A percentile compares a stretch with the other conserved stretches of the same genome.
Evolutionary conservation across 1,140 invertebrate species (phyloP).

Genomic region (Adelges cooleyi): DNA sequence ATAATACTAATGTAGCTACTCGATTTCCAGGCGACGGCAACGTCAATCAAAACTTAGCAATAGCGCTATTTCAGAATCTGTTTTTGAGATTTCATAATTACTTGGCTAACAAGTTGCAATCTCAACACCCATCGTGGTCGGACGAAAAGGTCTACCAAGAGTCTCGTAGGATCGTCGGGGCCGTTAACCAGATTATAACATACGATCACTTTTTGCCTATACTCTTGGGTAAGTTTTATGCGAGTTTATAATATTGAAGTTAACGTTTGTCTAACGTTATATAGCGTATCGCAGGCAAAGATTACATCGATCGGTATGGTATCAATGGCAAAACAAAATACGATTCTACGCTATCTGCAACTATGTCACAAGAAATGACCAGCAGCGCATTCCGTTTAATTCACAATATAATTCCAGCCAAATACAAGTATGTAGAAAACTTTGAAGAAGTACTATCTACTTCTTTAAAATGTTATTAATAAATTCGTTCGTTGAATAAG

Average conservation of each 20-base stretch:
- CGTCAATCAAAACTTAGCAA: conserved; percentile 66
- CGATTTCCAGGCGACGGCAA: conserved; percentile 56
- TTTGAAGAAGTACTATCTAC: no score
- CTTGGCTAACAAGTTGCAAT: conserved; percentile 49
- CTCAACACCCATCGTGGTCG: conserved; percentile 67
- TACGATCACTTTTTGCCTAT: conserved; percentile 80
- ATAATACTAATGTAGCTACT: no score
- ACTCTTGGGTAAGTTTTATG: conserved; percentile 49
- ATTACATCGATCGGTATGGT: not conserved
- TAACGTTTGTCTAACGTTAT: not conserved
- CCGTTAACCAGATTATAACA: conserved; percentile 74
- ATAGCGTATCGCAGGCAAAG: not conserved
- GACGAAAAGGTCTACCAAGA: conserved; percentile 75
- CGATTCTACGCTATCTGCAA: not conserved
- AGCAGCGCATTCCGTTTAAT: conserved; percentile 1
- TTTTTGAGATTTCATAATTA: conserved; percentile 75
- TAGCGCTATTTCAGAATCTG: conserved; percentile 70
- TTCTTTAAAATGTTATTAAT: no score
- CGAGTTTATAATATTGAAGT: not conserved
- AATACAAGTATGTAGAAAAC: not conserved
- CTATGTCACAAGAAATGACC: conserved; percentile 9
- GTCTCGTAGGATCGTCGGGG: conserved; percentile 58
- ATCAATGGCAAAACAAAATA: not conserved
- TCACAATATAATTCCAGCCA: conserved; percentile 1
- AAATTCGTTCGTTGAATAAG: no score